Conservation (phyloP, 2,113 vertebrate species). For the Sturnira hondurensis region DNA sequence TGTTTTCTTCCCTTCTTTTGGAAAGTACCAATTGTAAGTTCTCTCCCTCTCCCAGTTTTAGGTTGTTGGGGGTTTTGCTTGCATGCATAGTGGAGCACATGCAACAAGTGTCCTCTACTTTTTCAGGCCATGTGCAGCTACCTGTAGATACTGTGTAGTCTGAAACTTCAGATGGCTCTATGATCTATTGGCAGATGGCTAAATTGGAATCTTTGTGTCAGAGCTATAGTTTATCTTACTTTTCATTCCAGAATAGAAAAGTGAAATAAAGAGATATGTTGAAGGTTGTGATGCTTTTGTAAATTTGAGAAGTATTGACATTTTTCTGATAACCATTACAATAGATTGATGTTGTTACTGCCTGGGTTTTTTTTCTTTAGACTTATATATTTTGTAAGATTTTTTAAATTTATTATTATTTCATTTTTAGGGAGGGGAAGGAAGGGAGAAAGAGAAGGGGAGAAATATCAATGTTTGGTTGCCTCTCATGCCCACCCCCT, state of each 20-base stretch:
- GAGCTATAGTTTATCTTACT: conserved; percentile 13
- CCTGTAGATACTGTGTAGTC: conserved; percentile 17
- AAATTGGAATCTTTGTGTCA: conserved; percentile 27
- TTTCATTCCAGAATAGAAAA: conserved; percentile 33
- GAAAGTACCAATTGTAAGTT: neutral
- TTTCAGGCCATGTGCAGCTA: conserved; percentile 36
- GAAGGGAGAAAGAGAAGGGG: no score
- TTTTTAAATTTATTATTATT: no score
- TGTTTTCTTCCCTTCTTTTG: neutral
- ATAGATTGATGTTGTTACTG: conserved; percentile 16
- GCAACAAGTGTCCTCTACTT: neutral
- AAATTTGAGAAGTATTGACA: conserved; percentile 39
- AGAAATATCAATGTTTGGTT: no score
- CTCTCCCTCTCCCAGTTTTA: neutral
- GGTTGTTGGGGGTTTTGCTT: neutral
- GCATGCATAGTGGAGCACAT: neutral
- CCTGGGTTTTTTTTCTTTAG: neutral
- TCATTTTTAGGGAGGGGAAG: no score
- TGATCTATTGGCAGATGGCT: conserved; percentile 46
- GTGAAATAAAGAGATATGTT: neutral
- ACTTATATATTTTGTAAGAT: neutral
- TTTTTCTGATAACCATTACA: conserved; percentile 31
- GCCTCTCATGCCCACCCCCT: no score
- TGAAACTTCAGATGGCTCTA: conserved; percentile 36
- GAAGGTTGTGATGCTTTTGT: conserved; percentile 37